These are phyloP conservation scores for Muntiacus muntjak DNA, from an alignment of 2,113 vertebrate species.

Conservation along the genomic window DNA sequence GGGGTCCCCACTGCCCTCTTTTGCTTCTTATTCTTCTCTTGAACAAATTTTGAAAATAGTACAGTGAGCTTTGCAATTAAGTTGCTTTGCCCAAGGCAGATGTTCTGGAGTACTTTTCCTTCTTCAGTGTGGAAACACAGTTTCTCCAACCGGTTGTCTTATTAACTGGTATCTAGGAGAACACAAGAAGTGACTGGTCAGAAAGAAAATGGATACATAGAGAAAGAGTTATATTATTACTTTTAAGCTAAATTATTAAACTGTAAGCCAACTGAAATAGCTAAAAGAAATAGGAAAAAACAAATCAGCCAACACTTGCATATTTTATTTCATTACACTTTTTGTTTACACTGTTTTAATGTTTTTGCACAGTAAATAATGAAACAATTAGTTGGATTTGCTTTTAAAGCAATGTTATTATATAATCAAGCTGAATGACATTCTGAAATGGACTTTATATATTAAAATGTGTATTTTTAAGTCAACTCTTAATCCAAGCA, in stretches of 20 bases:
- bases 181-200: not conserved
- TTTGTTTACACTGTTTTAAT: conserved; percentile 9
- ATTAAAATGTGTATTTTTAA: conserved; percentile 35
- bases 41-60: conserved; percentile 14
- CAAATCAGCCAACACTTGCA: conserved; percentile 40
- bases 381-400: conserved; percentile 43
- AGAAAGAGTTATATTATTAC: not conserved
- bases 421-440: not conserved
- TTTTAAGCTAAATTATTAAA: conserved; percentile 53
- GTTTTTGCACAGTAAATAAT: not conserved
- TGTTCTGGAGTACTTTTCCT: conserved; percentile 1
- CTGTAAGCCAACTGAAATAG: conserved; percentile 38
- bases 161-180: not conserved
- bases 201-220: not conserved
- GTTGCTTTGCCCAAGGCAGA: conserved; percentile 40
- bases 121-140: not conserved
- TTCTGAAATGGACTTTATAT: not conserved
- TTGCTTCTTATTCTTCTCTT: conserved; percentile 21
- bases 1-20: not conserved
- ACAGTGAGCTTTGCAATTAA: conserved; percentile 13
- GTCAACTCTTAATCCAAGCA: not conserved
- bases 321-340: conserved; percentile 34
- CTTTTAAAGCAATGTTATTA: conserved; percentile 29
- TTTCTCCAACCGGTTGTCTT: not conserved
- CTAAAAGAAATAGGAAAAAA: not conserved